Conservation (phyloP, 2,797 vertebrate genomes). For the Sebastes miniatus region DNA sequence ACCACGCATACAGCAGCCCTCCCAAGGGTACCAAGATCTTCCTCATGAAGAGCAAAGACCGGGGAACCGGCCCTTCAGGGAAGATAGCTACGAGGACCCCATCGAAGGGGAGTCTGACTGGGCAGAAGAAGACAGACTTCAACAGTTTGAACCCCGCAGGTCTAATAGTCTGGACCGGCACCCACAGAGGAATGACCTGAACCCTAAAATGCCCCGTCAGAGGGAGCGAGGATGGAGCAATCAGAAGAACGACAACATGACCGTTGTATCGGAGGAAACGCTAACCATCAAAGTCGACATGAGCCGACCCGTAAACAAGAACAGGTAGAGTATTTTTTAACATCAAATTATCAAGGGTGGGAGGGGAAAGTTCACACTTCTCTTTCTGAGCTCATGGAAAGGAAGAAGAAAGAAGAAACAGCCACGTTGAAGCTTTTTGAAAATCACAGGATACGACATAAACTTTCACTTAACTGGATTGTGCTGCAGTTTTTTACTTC, state of each 20-base stretch:
- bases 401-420: not conserved
- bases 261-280: slow-evolving; percentile 71
- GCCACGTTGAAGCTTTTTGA: not conserved
- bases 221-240: slow-evolving; percentile 34
- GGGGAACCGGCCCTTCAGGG: not conserved
- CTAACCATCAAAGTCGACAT: slow-evolving; percentile 93
- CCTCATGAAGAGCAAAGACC: slow-evolving; percentile 23
- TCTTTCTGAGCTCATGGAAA: slow-evolving; percentile 33
- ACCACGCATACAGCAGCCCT: not conserved
- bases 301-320: slow-evolving; percentile 82
- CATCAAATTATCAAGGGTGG: slow-evolving; percentile 42
- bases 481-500: not conserved
- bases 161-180: slow-evolving; percentile 14
- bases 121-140: slow-evolving; percentile 17
- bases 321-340: slow-evolving; percentile 86
- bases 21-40: slow-evolving; percentile 22
- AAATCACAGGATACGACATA: not conserved
- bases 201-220: slow-evolving; percentile 47
- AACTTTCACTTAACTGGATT: not conserved
- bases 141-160: slow-evolving; percentile 29
- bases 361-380: slow-evolving; percentile 83
- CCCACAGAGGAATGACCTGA: not conserved
- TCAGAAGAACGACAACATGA: slow-evolving; percentile 21
- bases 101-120: slow-evolving; percentile 21
- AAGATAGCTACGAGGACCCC: slow-evolving; percentile 4